Conservation (phyloP, 2,888 invertebrate genomes). For the Plebejus argus region DNA sequence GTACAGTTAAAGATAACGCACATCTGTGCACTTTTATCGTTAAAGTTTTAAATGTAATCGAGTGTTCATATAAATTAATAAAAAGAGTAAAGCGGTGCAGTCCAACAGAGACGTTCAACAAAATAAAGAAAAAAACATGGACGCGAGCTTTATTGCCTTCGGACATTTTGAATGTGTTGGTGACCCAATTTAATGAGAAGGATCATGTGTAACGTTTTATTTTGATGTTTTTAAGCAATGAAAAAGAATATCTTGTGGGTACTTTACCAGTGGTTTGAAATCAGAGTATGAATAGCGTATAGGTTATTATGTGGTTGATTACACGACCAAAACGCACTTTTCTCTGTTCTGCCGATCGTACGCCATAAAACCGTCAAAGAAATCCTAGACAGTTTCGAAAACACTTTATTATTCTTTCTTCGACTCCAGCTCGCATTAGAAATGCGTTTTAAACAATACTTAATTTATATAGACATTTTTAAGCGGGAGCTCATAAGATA, state of each 20-base stretch:
- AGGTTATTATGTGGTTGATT: too few species aligned
- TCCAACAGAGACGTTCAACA: constrained; percentile 22
- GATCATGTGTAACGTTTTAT: background rate
- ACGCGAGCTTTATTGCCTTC: constrained; percentile 29
- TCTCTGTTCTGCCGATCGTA: background rate
- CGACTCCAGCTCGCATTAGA: background rate
- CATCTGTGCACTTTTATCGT: background rate
- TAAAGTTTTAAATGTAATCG: constrained; percentile 17
- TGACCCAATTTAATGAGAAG: constrained; percentile 26
- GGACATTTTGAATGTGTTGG: constrained; percentile 16
- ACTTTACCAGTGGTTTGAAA: background rate
- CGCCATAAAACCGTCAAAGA: background rate
- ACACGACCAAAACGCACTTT: background rate
- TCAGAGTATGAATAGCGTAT: too few species aligned
- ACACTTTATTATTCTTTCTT: background rate
- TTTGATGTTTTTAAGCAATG: background rate
- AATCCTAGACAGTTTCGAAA: background rate
- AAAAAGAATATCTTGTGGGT: background rate
- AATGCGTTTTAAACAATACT: constrained; percentile 18
- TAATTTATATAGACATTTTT: constrained; percentile 25
- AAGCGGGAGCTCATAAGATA: constrained; percentile 30
- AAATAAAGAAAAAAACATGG: background rate
- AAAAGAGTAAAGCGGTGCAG: background rate
- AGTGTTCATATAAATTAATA: constrained; percentile 1
- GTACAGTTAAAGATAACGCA: background rate